Base-by-base conservation (phyloP, 1,140 invertebrate genomes). In the Apolygus lucorum region DNA sequence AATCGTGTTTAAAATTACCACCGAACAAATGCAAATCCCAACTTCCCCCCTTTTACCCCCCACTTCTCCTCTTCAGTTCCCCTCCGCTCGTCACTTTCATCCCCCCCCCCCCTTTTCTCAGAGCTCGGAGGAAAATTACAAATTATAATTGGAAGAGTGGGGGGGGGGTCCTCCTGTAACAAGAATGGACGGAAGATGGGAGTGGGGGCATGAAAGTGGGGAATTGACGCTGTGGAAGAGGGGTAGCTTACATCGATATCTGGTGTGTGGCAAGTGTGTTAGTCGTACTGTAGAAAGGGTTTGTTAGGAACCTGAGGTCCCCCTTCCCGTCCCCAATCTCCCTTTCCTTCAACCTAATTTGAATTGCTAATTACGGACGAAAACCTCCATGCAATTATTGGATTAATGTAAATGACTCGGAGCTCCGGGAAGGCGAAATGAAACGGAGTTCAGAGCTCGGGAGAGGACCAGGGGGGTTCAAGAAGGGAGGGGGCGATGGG, bases 341-440 rank as follows among this genome's bases (percentile, higher is more conserved):
- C n/a, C 27, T 28, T 66, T 34, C 29, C 64, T 34, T n/a, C 29
- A 28, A 66, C 84, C 88, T 90, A 87, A 90, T 90, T 90, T 90
- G 88, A 90, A 90, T 90, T 90, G 89, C 87, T 90, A 90, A 90
- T 88, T 89, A 90, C 70, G 68, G 70, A 59, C 71, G 88, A 86
- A 88, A 88, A 89, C 87, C 87, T 88, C 87, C 87, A 88, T 89
- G 88, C 88, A 90, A 90, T 90, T 90, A 90, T 90, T 90, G 88
- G 89, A 90, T 90, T 90, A 90, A 90, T 90, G 88, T 90, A 90
- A 90, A 90, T 90, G 90, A 90, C 87, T 86, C 86, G 85, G 86
- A 66, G 64, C 64, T 85, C 86, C 63, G 69, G 73, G 67, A 74
- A 74, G 75, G 77, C 69, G 75, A 67, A 70, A 77, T 75, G 75